Evolutionary conservation across 2,113 vertebrate species (phyloP).

Genomic region (Strigops habroptila): DNA sequence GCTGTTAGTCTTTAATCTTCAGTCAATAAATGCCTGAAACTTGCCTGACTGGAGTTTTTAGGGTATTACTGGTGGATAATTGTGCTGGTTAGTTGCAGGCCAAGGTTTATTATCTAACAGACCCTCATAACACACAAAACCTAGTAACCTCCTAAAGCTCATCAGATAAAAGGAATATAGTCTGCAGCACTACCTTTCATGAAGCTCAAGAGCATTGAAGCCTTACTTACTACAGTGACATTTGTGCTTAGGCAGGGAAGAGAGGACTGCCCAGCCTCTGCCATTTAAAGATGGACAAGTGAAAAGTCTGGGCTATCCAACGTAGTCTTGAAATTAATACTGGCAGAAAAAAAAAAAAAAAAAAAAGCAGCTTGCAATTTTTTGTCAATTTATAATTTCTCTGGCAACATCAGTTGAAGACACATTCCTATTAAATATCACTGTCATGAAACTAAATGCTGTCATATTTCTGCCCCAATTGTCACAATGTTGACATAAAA

Average conservation of each 20-base stretch:
- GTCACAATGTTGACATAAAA: background rate
- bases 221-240: background rate
- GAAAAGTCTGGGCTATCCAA: background rate
- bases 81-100: background rate
- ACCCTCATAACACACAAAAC: background rate
- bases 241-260: background rate
- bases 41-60: background rate
- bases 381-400: background rate
- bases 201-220: background rate
- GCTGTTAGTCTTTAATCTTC: background rate
- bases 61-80: background rate
- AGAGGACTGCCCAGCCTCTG: background rate
- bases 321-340: background rate
- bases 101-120: background rate
- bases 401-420: background rate
- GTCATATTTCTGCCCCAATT: background rate
- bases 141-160: background rate
- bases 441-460: background rate
- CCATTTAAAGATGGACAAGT: background rate
- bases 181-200: background rate
- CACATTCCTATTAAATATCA: background rate
- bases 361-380: background rate
- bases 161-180: background rate
- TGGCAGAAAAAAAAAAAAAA: background rate
- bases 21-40: background rate